phyloP scores from a whole-genome alignment of 1,140 invertebrate species.

The Agrilus planipennis region DNA sequence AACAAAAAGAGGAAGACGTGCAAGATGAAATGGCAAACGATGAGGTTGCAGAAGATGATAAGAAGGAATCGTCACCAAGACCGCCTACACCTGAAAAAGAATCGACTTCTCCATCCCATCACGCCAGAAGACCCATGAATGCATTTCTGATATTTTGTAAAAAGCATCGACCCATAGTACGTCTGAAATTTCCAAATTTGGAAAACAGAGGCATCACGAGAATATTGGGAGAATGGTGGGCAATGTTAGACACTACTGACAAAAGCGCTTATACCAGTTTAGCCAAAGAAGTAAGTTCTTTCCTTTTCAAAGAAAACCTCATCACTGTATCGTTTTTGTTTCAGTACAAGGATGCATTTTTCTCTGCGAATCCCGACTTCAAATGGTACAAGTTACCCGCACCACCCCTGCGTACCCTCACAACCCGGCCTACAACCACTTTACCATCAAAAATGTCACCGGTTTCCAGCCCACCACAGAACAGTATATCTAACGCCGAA shows the following conservation, averaged over 20 bases:
- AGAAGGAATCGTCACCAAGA: slow-evolving; percentile 1
- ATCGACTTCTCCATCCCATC: slow-evolving; percentile 47
- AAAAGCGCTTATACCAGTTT: slow-evolving; percentile 78
- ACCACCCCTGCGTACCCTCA: slow-evolving; percentile 62
- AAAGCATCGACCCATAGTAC: slow-evolving; percentile 72
- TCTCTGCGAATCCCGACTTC: slow-evolving; percentile 85
- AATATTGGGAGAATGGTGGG: slow-evolving; percentile 90
- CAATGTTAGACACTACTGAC: slow-evolving; percentile 67
- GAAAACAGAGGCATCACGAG: slow-evolving; percentile 88
- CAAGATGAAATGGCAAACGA: background rate
- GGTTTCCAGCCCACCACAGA: slow-evolving; percentile 12
- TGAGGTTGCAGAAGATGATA: slow-evolving; percentile 6
- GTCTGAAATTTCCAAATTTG: slow-evolving; percentile 73
- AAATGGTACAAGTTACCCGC: slow-evolving; percentile 90
- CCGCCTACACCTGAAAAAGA: slow-evolving; percentile 8
- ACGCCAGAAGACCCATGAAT: slow-evolving; percentile 85
- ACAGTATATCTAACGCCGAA: slow-evolving; percentile 21
- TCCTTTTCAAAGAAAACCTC: background rate
- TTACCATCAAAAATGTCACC: slow-evolving; percentile 30
- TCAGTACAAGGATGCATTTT: slow-evolving; percentile 90
- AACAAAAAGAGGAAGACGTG: background rate
- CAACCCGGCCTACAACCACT: slow-evolving; percentile 54
- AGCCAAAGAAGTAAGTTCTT: slow-evolving; percentile 61
- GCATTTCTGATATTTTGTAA: slow-evolving; percentile 93
- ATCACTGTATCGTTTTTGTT: slow-evolving; percentile 29